A percentile compares a stretch with the other conserved stretches of the same genome.
phyloP scores from a whole-genome alignment of 2,797 vertebrate genomes.

The Heliangelus exortis region DNA sequence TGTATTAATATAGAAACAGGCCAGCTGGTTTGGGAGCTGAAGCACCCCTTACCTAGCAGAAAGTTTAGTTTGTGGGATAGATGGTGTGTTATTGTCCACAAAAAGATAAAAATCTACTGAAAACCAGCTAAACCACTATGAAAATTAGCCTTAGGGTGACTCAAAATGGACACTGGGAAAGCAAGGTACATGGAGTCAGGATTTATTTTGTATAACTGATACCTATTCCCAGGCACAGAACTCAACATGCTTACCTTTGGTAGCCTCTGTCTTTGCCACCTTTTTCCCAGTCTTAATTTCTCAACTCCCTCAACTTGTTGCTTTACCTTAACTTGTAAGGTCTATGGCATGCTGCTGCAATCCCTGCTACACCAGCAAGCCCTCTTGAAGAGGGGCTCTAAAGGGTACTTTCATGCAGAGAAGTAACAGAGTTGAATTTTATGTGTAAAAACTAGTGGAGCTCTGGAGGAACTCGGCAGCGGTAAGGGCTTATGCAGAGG shows the following conservation, averaged over 20 bases:
- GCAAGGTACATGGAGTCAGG: neutral
- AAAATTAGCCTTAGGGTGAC: neutral
- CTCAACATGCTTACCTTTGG: neutral
- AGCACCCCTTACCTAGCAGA: neutral
- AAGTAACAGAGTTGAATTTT: conserved; percentile 27
- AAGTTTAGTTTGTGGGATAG: neutral
- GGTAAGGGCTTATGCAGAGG: conserved; percentile 54
- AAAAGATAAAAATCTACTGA: neutral
- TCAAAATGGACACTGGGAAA: neutral
- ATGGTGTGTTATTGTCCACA: neutral
- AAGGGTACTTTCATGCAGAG: neutral
- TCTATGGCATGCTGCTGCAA: neutral
- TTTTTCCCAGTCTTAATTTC: neutral
- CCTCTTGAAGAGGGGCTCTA: neutral
- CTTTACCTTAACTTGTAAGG: neutral
- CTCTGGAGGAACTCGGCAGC: conserved; percentile 21
- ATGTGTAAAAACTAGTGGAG: conserved; percentile 8
- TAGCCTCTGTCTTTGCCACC: neutral
- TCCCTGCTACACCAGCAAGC: neutral
- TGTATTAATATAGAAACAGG: neutral
- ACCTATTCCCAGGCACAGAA: neutral
- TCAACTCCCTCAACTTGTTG: conserved; percentile 3
- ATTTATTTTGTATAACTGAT: neutral
- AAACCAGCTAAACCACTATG: neutral
- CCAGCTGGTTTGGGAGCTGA: neutral